These are phyloP conservation scores for Camptogramma bilineatum DNA, from an alignment of 2,888 invertebrate species.

Conservation along the genomic window DNA sequence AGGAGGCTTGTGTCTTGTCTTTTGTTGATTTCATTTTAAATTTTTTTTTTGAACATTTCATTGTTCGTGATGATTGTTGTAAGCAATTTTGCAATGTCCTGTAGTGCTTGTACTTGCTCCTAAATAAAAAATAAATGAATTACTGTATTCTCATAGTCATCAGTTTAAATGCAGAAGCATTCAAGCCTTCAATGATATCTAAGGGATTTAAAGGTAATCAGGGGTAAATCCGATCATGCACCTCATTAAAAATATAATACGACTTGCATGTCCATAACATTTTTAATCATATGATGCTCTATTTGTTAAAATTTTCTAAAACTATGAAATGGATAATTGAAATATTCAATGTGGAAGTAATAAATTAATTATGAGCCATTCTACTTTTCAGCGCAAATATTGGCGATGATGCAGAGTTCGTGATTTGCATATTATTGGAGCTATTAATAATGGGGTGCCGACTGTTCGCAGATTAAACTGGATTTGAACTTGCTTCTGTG, in stretches of 20 bases:
- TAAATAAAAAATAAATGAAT: no score
- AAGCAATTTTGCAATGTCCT: no score
- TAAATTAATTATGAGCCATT: slow-evolving; percentile 26
- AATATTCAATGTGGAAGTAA: slow-evolving; percentile 7
- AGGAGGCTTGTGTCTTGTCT: slow-evolving; percentile 13
- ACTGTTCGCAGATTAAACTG: slow-evolving; percentile 42
- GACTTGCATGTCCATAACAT: neutral
- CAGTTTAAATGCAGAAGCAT: no score
- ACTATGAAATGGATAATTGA: neutral
- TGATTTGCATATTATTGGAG: slow-evolving; percentile 63
- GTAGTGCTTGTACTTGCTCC: no score
- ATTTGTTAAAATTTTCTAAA: neutral
- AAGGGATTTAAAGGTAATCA: no score
- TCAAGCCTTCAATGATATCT: no score
- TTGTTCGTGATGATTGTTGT: no score
- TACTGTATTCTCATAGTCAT: no score
- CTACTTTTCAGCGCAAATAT: slow-evolving; percentile 39
- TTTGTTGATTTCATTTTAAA: neutral
- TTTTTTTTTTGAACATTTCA: slow-evolving; percentile 10
- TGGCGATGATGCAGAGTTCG: slow-evolving; percentile 38
- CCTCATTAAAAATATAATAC: no score
- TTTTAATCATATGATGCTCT: neutral
- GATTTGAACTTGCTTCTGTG: slow-evolving; percentile 36
- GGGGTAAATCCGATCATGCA: no score
- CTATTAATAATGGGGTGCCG: slow-evolving; percentile 55